Evolutionary conservation across 1,140 invertebrate species (phyloP).

Genomic region (Scaptomyza pallida): DNA sequence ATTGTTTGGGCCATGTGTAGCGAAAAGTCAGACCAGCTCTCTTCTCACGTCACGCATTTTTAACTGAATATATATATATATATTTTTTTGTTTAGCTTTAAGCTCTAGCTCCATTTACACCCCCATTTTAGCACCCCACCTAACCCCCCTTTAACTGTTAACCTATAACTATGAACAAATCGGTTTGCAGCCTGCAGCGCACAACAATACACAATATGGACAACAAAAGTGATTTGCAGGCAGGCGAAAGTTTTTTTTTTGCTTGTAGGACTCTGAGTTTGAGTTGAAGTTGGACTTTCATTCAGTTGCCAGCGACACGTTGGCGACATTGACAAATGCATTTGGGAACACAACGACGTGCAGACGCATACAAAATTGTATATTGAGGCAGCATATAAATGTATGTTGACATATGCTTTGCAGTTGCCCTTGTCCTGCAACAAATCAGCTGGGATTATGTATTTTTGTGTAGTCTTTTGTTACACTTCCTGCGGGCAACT

Average conservation of each 20-base stretch:
- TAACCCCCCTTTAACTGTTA: background rate
- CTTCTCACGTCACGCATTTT: slow-evolving; percentile 43
- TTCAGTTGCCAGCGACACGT: slow-evolving; percentile 57
- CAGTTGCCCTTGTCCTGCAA: slow-evolving; percentile 33
- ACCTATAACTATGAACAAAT: slow-evolving; percentile 55
- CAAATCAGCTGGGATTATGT: background rate
- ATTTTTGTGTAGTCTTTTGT: background rate
- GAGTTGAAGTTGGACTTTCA: slow-evolving; percentile 36
- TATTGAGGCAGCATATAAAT: slow-evolving; percentile 4
- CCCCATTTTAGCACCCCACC: background rate
- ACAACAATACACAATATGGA: slow-evolving; percentile 60
- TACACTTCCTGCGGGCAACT: background rate
- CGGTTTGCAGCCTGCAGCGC: slow-evolving; percentile 63
- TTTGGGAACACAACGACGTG: slow-evolving; percentile 66
- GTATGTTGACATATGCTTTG: background rate
- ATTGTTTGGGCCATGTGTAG: slow-evolving; percentile 66
- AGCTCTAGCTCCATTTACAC: slow-evolving; percentile 22
- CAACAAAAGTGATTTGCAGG: slow-evolving; percentile 50
- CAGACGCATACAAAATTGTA: slow-evolving; percentile 58
- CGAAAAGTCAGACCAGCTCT: slow-evolving; percentile 63
- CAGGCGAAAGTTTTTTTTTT: slow-evolving; percentile 70
- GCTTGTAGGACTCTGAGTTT: slow-evolving; percentile 15
- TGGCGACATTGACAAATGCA: slow-evolving; percentile 76
- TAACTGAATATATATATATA: slow-evolving; percentile 9
- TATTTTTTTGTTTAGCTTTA: slow-evolving; percentile 4